Percentiles rank a stretch among this genome's conserved stretches.
Evolutionary conservation across 1,140 invertebrate genomes (phyloP).

Genomic region (Drosophila bifasciata): DNA sequence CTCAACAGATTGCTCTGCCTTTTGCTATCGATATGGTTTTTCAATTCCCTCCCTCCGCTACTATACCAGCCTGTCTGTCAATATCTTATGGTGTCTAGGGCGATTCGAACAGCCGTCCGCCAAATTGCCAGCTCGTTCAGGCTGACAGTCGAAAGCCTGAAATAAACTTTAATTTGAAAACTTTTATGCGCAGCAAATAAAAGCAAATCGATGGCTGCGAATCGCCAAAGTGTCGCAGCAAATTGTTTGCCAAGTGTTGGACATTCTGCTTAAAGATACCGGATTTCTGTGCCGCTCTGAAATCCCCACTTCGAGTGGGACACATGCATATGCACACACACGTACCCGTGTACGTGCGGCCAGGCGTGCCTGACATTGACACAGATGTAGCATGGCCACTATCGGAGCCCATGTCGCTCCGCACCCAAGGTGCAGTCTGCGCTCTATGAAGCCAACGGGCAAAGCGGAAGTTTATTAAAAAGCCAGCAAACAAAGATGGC

Average conservation of each 20-base stretch:
- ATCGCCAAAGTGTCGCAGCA: conserved; percentile 57
- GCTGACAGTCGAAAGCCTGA: conserved; percentile 58
- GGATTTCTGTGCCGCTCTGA: conserved; percentile 29
- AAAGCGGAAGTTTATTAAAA: conserved; percentile 81
- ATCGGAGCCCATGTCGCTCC: conserved; percentile 57
- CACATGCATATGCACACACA: conserved; percentile 53
- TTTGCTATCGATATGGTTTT: conserved; percentile 33
- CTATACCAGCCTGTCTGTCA: conserved; percentile 10
- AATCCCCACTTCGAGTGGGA: conserved; percentile 31
- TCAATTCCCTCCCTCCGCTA: neutral
- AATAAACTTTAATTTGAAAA: conserved; percentile 78
- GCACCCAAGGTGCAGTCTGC: conserved; percentile 36
- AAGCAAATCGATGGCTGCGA: conserved; percentile 59
- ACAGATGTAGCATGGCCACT: conserved; percentile 63
- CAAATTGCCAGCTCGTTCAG: conserved; percentile 49
- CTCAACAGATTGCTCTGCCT: conserved; percentile 4
- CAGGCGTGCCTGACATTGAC: conserved; percentile 70
- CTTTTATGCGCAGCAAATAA: conserved; percentile 61
- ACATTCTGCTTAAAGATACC: conserved; percentile 72
- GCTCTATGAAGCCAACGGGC: conserved; percentile 66
- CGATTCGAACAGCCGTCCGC: conserved; percentile 16
- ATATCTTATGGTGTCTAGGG: conserved; percentile 18
- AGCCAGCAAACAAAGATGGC: conserved; percentile 53
- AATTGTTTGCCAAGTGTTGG: conserved; percentile 73
- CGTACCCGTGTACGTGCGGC: conserved; percentile 60